Percentiles rank a stretch among this genome's conserved stretches.
Evolutionary conservation across 2,888 invertebrate species (phyloP).

Genomic region (Tillus elongatus): DNA sequence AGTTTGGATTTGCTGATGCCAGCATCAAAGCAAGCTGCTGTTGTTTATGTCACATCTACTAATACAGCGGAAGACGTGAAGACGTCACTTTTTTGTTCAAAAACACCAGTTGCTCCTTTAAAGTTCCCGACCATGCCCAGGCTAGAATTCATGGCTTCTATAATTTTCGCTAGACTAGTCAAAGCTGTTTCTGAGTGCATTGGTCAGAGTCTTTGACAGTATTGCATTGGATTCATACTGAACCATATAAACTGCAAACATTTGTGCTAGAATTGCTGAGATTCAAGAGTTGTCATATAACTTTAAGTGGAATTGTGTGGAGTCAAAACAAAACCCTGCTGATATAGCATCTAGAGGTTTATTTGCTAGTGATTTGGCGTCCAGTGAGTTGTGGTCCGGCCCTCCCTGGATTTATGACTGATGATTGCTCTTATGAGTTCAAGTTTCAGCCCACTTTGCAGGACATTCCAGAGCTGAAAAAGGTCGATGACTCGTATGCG

Average conservation of each 20-base stretch:
- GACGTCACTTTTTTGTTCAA: too few species aligned
- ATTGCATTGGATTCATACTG: constrained; percentile 11
- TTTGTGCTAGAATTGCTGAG: constrained; percentile 13
- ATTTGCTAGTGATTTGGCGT: background rate
- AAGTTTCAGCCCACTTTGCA: background rate
- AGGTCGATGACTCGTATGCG: background rate
- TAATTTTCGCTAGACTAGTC: too few species aligned
- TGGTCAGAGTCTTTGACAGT: constrained; percentile 13
- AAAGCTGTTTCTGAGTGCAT: too few species aligned
- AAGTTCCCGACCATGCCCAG: background rate
- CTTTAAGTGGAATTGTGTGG: constrained; percentile 12
- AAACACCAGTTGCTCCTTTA: too few species aligned
- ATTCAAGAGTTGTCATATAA: constrained; percentile 12
- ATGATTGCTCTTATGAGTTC: too few species aligned
- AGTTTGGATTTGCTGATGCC: too few species aligned
- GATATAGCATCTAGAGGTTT: constrained; percentile 11
- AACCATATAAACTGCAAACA: constrained; percentile 9
- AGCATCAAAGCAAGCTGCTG: too few species aligned
- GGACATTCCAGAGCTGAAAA: background rate
- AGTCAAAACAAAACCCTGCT: constrained; percentile 12
- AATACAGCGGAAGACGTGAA: too few species aligned
- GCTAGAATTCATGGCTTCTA: background rate
- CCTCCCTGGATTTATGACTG: constrained; percentile 6
- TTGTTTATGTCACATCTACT: too few species aligned
- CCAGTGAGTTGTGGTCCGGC: constrained; percentile 8